Evolutionary conservation across 2,888 invertebrate genomes (phyloP).

Genomic region (Hoplodrina blanda): DNA sequence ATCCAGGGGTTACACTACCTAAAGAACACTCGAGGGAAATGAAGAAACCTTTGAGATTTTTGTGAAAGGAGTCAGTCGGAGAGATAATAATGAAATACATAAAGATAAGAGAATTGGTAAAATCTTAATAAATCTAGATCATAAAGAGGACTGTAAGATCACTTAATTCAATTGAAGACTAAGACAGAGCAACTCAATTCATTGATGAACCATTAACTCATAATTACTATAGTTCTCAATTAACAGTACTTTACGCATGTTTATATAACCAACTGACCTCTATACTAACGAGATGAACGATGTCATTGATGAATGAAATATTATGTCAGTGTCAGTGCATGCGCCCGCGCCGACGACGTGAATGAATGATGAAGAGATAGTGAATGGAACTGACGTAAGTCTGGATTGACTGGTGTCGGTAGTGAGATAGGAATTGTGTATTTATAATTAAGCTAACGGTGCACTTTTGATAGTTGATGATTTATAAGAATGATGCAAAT

Average conservation of each 20-base stretch:
- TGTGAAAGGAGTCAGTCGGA: too few species aligned
- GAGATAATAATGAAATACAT: too few species aligned
- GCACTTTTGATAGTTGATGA: background rate
- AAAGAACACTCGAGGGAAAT: too few species aligned
- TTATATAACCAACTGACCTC: constrained; percentile 47
- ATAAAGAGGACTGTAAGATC: too few species aligned
- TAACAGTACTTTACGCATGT: constrained; percentile 34
- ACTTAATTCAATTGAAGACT: too few species aligned
- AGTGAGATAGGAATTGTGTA: constrained; percentile 1
- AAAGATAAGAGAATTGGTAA: too few species aligned
- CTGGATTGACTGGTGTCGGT: constrained; percentile 8
- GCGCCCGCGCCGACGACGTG: constrained; percentile 30
- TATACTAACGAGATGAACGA: constrained; percentile 46
- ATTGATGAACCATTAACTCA: constrained; percentile 19
- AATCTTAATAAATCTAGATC: too few species aligned
- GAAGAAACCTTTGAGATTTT: too few species aligned
- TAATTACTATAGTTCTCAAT: constrained; percentile 39
- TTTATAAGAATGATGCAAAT: background rate
- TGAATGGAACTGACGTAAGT: constrained; percentile 32
- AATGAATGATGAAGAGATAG: constrained; percentile 53
- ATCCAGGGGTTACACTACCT: too few species aligned
- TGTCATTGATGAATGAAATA: constrained; percentile 58
- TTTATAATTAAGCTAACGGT: background rate
- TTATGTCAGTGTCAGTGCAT: constrained; percentile 50
- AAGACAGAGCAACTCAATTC: background rate